Conservation (phyloP, 2,888 invertebrate genomes). For the Trichopria drosophilae region DNA sequence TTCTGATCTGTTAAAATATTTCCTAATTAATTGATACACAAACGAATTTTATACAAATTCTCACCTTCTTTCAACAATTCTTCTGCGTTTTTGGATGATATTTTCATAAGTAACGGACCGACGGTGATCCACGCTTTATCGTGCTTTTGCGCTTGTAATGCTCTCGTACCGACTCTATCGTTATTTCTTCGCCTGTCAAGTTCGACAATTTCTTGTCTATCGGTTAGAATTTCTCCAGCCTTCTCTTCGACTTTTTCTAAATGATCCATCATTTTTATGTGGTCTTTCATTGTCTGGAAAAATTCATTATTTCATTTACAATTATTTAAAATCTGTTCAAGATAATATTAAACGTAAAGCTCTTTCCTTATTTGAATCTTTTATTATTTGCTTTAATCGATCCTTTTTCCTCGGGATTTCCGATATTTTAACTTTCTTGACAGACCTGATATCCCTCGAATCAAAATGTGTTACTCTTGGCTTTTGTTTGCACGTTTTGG, state of each 20-base stretch:
- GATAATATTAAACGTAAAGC: slow-evolving; percentile 49
- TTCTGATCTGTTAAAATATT: slow-evolving; percentile 72
- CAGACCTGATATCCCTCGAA: slow-evolving; percentile 62
- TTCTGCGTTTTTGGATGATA: slow-evolving; percentile 62
- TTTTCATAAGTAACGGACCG: slow-evolving; percentile 73
- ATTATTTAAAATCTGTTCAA: slow-evolving; percentile 35
- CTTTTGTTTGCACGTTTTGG: slow-evolving; percentile 49
- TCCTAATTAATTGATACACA: background rate
- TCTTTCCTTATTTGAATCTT: slow-evolving; percentile 48
- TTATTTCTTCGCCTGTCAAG: slow-evolving; percentile 74
- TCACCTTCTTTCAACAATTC: slow-evolving; percentile 65
- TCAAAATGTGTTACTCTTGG: slow-evolving; percentile 68
- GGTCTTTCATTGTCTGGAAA: slow-evolving; percentile 57
- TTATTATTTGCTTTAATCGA: no score
- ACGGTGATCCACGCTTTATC: slow-evolving; percentile 73
- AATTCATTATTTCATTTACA: slow-evolving; percentile 22
- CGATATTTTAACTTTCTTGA: slow-evolving; percentile 43
- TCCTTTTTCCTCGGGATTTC: slow-evolving; percentile 38
- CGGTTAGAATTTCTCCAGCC: slow-evolving; percentile 71
- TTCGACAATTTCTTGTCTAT: slow-evolving; percentile 68
- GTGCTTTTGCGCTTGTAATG: slow-evolving; percentile 59
- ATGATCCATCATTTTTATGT: slow-evolving; percentile 63
- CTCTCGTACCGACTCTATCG: slow-evolving; percentile 76
- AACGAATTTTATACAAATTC: slow-evolving; percentile 1
- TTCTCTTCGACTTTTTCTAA: slow-evolving; percentile 68